Base-by-base conservation (phyloP, 2,113 vertebrate genomes). In the Scophthalmus maximus region DNA sequence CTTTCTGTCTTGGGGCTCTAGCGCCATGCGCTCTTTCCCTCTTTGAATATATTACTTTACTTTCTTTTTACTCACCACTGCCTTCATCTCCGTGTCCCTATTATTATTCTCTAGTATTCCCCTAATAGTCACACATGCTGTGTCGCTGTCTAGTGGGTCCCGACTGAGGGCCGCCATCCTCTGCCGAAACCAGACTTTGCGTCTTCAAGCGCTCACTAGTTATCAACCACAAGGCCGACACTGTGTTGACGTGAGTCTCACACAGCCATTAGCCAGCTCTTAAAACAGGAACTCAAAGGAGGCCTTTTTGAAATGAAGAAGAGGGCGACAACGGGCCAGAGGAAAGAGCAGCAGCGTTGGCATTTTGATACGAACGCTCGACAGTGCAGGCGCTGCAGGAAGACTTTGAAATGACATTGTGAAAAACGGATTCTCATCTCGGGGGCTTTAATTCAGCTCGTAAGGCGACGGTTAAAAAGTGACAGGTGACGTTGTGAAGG, bases 321-420 rank as follows among this genome's bases (percentile, higher is more conserved):
- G 47, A 56, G 42, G 12, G 27, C 23, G 53, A 57, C 12, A 12
- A 50, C 1, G 47, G 46, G 67, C 67, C 52, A 14, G 42, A 63
- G 55, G 30, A 82, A 86, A 81, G 82, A 80, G 51, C 74, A 81
- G 80, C 56, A 36, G 18, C 42, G 5, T 23, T 4, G n/a, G 26
- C 5, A 15, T 34, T 46, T 58, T 66, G 30, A 76, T 53, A 40
- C 15, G 44, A 76, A 83, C 5, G 15, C 59, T 68, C n/a, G 23
- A 42, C 34, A 17, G 7, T 8, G 12, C 47, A 30, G 18, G 3
- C 8, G 30, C 7, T 40, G 25, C 11, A 46, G n/a, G 29, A 64
- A 20, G n/a, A n/a, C n/a, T 61, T 22, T 56, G 9, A 61, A 69
- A 44, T 3, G 29, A 46, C 23, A 18, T 14, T 58, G 12, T 47